Evolutionary conservation across 92 coral and sea anemone genomes (phyloP), one percentile per base, ranked within the genome.

Genomic region (Galaxea fascicularis): DNA sequence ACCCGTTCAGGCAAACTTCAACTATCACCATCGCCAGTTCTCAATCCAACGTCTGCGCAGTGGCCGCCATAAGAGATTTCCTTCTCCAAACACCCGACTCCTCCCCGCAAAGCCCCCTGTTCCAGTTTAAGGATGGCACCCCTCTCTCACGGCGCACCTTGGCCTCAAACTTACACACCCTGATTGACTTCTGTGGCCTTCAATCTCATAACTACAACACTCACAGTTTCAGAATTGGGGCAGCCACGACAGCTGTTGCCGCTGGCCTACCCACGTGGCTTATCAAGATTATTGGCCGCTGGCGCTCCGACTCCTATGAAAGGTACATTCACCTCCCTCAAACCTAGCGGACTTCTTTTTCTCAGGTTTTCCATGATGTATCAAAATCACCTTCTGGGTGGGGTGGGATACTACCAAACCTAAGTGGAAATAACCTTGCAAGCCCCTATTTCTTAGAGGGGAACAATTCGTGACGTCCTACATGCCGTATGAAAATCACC

Each of bases 11-110:
- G 12, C 57, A 28, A 51, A 21, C 60, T 0, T 22, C 44, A 4
- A 16, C 62, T 0, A n/a, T 80, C 53, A 67, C 68, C 54, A 45
- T 65, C 10, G 85, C 85, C 46, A 21, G 30, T 4, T 41, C 73
- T 4, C 59, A 31, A 8, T 64, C 76, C 4, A 44, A 22, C n/a
- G 17, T 8, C 49, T 78, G 83, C n/a, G n/a, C n/a, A n/a, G n/a
- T n/a, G n/a, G n/a, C n/a, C n/a, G n/a, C n/a, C n/a, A n/a, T n/a
- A n/a, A n/a, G n/a, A n/a, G n/a, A n/a, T n/a, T n/a, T n/a, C n/a
- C n/a, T n/a, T n/a, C n/a, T n/a, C n/a, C n/a, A n/a, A n/a, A n/a
- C n/a, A n/a, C n/a, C n/a, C n/a, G n/a, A n/a, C n/a, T n/a, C n/a
- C n/a, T n/a, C 16, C 18, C 59, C n/a, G 2, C 0, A 21, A 8